phyloP scores from a whole-genome alignment of 1,140 invertebrate genomes.

The Lineus longissimus region DNA sequence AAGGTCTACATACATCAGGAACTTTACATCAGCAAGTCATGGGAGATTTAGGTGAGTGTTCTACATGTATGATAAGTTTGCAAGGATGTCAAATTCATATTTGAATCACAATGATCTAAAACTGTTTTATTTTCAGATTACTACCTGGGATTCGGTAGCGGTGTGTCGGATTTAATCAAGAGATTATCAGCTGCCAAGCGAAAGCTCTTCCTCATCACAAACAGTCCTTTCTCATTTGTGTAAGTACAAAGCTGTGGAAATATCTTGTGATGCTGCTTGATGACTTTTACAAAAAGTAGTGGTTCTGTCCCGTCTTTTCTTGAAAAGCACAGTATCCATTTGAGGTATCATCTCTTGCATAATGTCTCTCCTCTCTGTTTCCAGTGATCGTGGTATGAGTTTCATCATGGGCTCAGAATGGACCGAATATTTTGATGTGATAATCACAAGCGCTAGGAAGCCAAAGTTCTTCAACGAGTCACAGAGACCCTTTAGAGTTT shows the following conservation, averaged over 20 bases:
- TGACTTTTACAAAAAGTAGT: too few species aligned
- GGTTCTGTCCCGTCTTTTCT: too few species aligned
- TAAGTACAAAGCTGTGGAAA: slow-evolving; percentile 60
- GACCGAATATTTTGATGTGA: slow-evolving; percentile 87
- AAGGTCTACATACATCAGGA: slow-evolving; percentile 73
- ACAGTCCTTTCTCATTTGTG: slow-evolving; percentile 96
- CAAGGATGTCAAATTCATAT: too few species aligned
- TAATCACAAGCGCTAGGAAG: slow-evolving; percentile 92
- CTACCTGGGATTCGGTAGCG: slow-evolving; percentile 75
- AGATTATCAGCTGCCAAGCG: slow-evolving; percentile 71
- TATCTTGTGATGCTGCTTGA: too few species aligned
- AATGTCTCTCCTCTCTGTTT: too few species aligned
- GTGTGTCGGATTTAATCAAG: slow-evolving; percentile 72
- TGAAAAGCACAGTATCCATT: too few species aligned
- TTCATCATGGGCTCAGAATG: slow-evolving; percentile 84
- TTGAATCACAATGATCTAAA: too few species aligned
- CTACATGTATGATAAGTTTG: slow-evolving; percentile 8
- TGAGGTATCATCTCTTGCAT: too few species aligned
- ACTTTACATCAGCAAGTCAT: slow-evolving; percentile 85
- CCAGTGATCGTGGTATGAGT: slow-evolving; percentile 85
- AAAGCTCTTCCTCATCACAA: slow-evolving; percentile 93
- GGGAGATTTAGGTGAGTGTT: slow-evolving; percentile 58
- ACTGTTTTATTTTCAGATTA: slow-evolving; percentile 61
- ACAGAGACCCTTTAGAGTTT: slow-evolving; percentile 81
- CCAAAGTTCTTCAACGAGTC: slow-evolving; percentile 92